Evolutionary conservation across 53 echinoderm and acorn worm genomes (phyloP).

Genomic region (Apostichopus leukothele): DNA sequence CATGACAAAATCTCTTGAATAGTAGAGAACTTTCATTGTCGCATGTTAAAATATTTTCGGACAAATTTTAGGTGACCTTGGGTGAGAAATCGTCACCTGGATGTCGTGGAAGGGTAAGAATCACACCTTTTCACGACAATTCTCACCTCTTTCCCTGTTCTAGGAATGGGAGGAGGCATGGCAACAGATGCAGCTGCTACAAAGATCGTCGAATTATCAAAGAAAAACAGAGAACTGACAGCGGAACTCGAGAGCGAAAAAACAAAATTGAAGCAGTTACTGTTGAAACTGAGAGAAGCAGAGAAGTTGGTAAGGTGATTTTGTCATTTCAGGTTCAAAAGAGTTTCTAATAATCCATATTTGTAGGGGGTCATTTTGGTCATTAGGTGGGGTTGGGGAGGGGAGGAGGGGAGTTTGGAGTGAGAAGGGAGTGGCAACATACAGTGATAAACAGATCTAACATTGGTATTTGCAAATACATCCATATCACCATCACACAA

Average conservation of each 20-base stretch:
- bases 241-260: conserved; percentile 93
- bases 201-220: conserved; percentile 94
- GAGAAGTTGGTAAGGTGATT: conserved; percentile 67
- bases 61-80: neutral
- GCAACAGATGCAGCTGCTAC: conserved; percentile 95
- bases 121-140: neutral
- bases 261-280: conserved; percentile 84
- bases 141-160: neutral
- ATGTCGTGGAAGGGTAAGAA: neutral
- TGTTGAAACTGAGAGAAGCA: conserved; percentile 74
- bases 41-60: too few relatives aligned
- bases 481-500: too few relatives aligned
- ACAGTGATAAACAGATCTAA: too few relatives aligned
- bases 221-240: conserved; percentile 91
- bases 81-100: neutral
- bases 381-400: neutral
- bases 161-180: conserved; percentile 76
- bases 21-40: too few relatives aligned
- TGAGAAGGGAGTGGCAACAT: too few relatives aligned
- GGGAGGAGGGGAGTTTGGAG: neutral
- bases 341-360: neutral
- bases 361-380: neutral
- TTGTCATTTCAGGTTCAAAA: neutral
- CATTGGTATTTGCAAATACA: too few relatives aligned
- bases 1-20: too few relatives aligned